Evolutionary conservation across 2,113 vertebrate genomes (phyloP).

Genomic region (western clawed frog (Xenopus tropicalis)): DNA sequence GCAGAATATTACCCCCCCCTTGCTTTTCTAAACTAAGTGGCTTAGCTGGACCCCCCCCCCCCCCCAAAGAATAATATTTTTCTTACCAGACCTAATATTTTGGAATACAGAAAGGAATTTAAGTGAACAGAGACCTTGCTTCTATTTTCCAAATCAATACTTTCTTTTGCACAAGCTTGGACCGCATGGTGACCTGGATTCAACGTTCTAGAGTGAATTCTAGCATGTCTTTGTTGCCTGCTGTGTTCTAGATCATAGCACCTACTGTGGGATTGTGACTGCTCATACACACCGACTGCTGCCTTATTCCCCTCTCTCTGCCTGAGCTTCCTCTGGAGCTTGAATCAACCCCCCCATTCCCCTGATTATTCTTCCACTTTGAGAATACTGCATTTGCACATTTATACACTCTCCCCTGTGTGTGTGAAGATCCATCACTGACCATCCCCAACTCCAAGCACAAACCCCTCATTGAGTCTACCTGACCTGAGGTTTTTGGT

Average conservation of each 20-base stretch:
- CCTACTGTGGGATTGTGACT: no score
- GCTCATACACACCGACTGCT: background rate
- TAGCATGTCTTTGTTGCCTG: background rate
- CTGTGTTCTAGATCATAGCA: conserved; percentile 3
- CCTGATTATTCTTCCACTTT: background rate
- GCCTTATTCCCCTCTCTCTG: conserved; percentile 19
- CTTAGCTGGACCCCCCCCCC: background rate
- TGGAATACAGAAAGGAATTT: background rate
- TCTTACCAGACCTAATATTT: conserved; percentile 16
- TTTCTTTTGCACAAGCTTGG: background rate
- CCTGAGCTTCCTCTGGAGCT: background rate
- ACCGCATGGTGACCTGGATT: background rate
- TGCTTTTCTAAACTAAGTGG: background rate
- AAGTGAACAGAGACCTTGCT: background rate
- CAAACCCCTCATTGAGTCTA: conserved; percentile 8
- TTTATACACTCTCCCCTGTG: background rate
- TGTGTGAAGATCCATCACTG: background rate
- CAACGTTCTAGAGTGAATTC: background rate
- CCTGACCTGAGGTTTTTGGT: conserved; percentile 38
- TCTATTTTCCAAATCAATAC: background rate
- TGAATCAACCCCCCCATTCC: background rate
- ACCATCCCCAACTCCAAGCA: conserved; percentile 13
- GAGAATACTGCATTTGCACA: background rate
- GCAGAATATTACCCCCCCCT: background rate
- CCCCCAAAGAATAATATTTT: conserved; percentile 15